Evolutionary conservation across 2,888 invertebrate genomes (phyloP).

Genomic region (Ferrisia virgata): DNA sequence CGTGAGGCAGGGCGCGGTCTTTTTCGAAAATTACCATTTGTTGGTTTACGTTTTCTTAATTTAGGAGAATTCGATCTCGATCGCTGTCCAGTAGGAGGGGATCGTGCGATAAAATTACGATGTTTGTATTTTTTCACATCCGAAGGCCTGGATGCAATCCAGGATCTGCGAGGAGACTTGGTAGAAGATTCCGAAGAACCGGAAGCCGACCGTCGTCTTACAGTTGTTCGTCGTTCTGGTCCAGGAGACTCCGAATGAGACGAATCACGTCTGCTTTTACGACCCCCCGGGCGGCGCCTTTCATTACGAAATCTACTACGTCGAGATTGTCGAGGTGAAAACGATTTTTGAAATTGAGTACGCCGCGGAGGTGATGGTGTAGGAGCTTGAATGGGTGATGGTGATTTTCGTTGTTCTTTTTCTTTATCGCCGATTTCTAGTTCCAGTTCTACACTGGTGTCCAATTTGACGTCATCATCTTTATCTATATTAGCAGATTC

Average conservation of each 20-base stretch:
- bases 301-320: constrained; percentile 26
- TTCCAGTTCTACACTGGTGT: background rate
- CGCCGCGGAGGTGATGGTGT: constrained; percentile 33
- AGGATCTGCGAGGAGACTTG: constrained; percentile 36
- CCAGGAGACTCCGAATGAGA: constrained; percentile 32
- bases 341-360: background rate
- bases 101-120: constrained; percentile 12
- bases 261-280: constrained; percentile 33
- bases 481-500: background rate
- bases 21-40: constrained; percentile 39
- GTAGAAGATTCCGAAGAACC: constrained; percentile 41
- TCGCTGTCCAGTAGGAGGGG: constrained; percentile 21
- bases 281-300: background rate
- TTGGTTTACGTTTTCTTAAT: constrained; percentile 25
- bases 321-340: constrained; percentile 35
- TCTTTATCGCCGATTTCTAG: constrained; percentile 1
- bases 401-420: constrained; percentile 38
- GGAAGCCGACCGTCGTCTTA: constrained; percentile 25
- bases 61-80: constrained; percentile 33
- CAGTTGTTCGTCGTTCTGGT: background rate
- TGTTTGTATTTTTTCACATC: constrained; percentile 42
- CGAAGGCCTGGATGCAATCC: constrained; percentile 28
- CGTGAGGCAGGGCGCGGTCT: constrained; percentile 15
- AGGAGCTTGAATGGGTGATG: constrained; percentile 39
- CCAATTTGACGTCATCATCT: constrained; percentile 12